phyloP scores from a whole-genome alignment of 2,797 vertebrate genomes.

The Rhabdophis nuchalis region DNA sequence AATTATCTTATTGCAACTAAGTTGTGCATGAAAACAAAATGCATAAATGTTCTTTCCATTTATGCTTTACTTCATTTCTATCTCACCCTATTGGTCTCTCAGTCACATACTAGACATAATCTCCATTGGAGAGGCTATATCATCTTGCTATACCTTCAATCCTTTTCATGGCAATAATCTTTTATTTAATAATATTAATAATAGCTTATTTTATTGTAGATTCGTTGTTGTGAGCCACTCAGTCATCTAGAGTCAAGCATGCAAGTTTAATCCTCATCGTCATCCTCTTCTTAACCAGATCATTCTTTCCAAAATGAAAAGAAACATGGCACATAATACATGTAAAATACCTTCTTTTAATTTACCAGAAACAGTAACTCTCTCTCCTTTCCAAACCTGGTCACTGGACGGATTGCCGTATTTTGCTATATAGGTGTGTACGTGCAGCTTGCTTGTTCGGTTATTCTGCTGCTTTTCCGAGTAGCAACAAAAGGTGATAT shows the following conservation, averaged over 20 bases:
- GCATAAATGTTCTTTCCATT: not conserved
- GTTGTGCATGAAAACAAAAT: not conserved
- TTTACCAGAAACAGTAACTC: not conserved
- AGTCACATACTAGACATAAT: not conserved
- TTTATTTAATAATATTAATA: not conserved
- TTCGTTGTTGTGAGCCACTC: not conserved
- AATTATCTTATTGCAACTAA: not conserved
- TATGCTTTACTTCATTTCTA: not conserved
- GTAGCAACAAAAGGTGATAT: not conserved
- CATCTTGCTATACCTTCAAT: not conserved
- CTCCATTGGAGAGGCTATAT: not conserved
- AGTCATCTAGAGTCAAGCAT: not conserved
- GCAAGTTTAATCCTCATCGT: not conserved
- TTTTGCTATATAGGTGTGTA: not conserved
- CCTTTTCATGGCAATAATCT: not conserved
- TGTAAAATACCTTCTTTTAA: not conserved
- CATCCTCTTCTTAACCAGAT: not conserved
- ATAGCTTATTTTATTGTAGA: not conserved
- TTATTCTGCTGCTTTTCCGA: not conserved
- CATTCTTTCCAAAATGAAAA: not conserved
- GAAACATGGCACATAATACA: not conserved
- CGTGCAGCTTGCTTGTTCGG: not conserved
- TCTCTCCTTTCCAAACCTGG: not conserved
- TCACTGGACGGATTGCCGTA: not conserved
- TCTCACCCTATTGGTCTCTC: not conserved